Evolutionary conservation across 2,113 vertebrate species (phyloP), one percentile per base, ranked within the genome.

Genomic region (Calonectris borealis): DNA sequence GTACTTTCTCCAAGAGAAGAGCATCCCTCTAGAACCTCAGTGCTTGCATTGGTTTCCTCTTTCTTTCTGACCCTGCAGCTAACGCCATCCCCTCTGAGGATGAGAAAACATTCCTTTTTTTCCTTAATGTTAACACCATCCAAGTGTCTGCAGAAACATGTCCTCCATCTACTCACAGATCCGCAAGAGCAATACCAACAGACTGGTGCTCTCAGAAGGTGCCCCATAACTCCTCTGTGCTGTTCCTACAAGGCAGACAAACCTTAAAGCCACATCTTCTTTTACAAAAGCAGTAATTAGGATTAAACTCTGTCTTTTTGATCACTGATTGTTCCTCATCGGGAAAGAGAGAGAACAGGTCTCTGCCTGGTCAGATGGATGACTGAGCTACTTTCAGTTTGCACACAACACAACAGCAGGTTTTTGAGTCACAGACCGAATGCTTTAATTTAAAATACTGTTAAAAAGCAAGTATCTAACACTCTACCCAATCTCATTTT

Each of bases 381-480:
- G 95, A 95, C 90, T 27, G 69, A 94, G 92, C 85, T 95, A 80
- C 88, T 96, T 96, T 88, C 95, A 93, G 65, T 92, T 91, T 89
- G 68, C 42, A 36, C 13, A 34, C 29, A 76, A 25, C 20, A 31
- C 12, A 25, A 27, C 0, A 62, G 34, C 25, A 75, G 21, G 34
- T 24, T 76, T 7, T 54, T 32, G 26, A 13, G 1, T 40, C 29
- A 62, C 22, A 18, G n/a, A 61, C 3, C 2, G 31, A 61, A n/a
- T 0, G 26, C 27, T 70, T 73, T 16, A 26, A 83, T 16, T 42
- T 26, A 20, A 93, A 90, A 80, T 7, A 20, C n/a, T 25, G 27
- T 25, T 52, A 29, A 72, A 92, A 88, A 78, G 19, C 20, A 75
- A 46, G 22, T 10, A 52, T 13, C 51, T 57, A 71, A 49, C 44